A percentile compares a stretch with the other conserved stretches of the same genome.
phyloP scores from a whole-genome alignment of 2,113 vertebrate genomes.

The Cyanoramphus novaezelandiae region DNA sequence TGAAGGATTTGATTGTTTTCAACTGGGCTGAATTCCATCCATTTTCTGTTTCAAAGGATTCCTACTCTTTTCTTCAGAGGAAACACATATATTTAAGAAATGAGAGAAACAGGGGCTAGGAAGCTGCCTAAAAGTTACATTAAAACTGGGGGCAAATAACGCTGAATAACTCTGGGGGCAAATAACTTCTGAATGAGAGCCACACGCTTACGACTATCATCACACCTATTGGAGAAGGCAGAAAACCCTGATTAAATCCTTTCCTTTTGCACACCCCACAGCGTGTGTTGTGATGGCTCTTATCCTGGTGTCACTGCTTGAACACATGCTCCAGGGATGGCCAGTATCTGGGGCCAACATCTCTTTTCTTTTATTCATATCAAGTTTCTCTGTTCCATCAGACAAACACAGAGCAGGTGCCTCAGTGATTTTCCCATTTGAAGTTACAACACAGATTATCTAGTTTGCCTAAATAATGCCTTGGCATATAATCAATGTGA shows the following conservation, averaged over 20 bases:
- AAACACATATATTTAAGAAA: constrained; percentile 37
- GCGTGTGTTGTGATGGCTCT: background rate
- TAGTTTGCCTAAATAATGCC: background rate
- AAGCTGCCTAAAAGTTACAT: constrained; percentile 45
- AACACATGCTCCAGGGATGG: background rate
- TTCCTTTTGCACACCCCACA: background rate
- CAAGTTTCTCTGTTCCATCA: background rate
- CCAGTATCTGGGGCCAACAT: background rate
- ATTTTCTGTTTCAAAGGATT: constrained; percentile 32
- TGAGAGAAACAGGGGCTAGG: constrained; percentile 3
- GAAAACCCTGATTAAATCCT: background rate
- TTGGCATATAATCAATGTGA: background rate
- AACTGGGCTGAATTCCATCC: constrained; percentile 9
- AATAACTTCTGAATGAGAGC: background rate
- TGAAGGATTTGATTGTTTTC: constrained; percentile 11
- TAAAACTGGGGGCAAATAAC: constrained; percentile 37
- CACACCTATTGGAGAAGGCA: background rate
- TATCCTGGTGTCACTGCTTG: background rate
- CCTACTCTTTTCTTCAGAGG: constrained; percentile 16
- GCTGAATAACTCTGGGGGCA: constrained; percentile 26
- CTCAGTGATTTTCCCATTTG: background rate
- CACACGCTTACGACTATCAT: background rate
- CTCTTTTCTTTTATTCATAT: background rate
- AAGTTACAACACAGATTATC: background rate
- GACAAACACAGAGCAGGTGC: background rate